A percentile compares a stretch with the other conserved stretches of the same genome.
Evolutionary conservation across 2,797 vertebrate species (phyloP).

Genomic region (Acomys russatus): DNA sequence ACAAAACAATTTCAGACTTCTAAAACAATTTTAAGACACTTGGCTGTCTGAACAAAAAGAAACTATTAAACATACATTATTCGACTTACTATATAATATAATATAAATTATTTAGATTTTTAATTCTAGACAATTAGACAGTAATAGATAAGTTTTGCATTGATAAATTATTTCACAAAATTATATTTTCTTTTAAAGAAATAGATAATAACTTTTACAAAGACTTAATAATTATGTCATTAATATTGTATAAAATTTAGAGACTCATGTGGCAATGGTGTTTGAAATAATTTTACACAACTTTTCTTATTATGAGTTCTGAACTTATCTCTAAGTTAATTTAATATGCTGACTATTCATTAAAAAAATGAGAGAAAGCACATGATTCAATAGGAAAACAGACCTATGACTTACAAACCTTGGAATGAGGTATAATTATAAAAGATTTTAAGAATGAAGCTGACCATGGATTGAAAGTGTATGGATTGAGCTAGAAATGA

Average conservation of each 20-base stretch:
- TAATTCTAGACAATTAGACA: background rate
- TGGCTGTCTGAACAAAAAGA: background rate
- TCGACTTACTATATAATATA: background rate
- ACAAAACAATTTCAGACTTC: background rate
- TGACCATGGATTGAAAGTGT: background rate
- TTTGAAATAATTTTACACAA: background rate
- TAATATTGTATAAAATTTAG: background rate
- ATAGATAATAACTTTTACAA: background rate
- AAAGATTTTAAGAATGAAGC: background rate
- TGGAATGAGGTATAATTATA: background rate
- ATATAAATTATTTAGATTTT: background rate
- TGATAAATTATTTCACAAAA: background rate
- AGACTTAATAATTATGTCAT: background rate
- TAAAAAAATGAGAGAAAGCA: background rate
- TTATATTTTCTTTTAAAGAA: background rate
- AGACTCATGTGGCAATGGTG: background rate
- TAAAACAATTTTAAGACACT: background rate
- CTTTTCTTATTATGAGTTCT: background rate
- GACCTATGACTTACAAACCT: background rate
- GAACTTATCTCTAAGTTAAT: background rate
- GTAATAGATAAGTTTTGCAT: background rate
- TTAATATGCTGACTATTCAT: background rate
- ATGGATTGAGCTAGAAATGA: too few relatives aligned
- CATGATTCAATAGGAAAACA: background rate
- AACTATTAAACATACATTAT: background rate